Base-by-base conservation (phyloP, 2,888 invertebrate species). In the Drosophila nigricruria region DNA sequence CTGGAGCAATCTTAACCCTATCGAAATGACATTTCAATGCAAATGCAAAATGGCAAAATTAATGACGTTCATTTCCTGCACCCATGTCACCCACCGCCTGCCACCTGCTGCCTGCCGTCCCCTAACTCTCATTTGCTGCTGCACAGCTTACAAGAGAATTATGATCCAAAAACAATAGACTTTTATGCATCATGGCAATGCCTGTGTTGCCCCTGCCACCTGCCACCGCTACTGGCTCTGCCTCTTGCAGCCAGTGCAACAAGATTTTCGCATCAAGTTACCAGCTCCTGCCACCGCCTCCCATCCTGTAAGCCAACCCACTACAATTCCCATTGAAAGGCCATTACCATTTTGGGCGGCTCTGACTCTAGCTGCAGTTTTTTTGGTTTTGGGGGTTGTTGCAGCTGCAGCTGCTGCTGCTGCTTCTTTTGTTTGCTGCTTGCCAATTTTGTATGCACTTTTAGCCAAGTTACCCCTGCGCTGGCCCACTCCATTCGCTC, bases 11-110 rank as follows among this genome's bases (percentile, higher is more conserved):
- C 88, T 85, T 88, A 78, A 75, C 84, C 79, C 81, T 80, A 88
- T 85, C 86, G 90, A 86, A 90, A 88, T 88, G 86, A 73, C 90
- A 85, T 88, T 84, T 88, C 88, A 90, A 87, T 89, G 89, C 84
- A 83, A 90, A 87, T 89, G 74, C 82, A 76, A 82, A 89, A 90
- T 88, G 82, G 77, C 81, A 88, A 90, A 88, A 88, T 88, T 88
- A 88, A 88, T 90, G 88, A 85, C 81, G 90, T 89, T 90, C 90
- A 88, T 88, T 88, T 88, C 88, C 88, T 78, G 89, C 72, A 72
- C 14, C 57, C 63, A 52, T 53, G 43, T 32, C n/a, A 10, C n/a
- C 18, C n/a, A 8, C 34, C 20, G 23, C 20, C 54, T 2, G 16
- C 14, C 27, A 9, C 18, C 54, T 3, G 14, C 16, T 18, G 34